Percentiles rank a stretch among this genome's conserved stretches.
These are phyloP conservation scores for Frankliniella fusca DNA, from an alignment of 2,888 invertebrate genomes.

Conservation along the genomic window DNA sequence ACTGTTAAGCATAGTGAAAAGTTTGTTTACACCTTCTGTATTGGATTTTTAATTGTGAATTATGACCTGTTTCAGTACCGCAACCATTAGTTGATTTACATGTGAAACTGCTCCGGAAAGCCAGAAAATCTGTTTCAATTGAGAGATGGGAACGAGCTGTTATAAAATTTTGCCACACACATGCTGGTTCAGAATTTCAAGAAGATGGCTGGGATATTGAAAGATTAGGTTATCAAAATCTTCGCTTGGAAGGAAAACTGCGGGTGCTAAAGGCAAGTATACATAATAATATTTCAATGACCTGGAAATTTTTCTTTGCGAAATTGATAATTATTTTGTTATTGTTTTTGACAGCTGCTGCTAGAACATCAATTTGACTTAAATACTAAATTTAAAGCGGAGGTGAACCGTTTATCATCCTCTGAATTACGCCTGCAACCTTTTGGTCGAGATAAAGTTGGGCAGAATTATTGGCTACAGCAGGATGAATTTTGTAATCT, in stretches of 20 bases:
- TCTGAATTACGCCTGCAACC: constrained; percentile 81
- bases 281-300: not conserved
- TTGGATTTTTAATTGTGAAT: constrained; percentile 25
- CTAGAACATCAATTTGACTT: constrained; percentile 93
- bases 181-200: constrained; percentile 55
- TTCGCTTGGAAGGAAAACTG: constrained; percentile 81
- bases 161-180: constrained; percentile 86
- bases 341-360: constrained; percentile 61
- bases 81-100: constrained; percentile 80
- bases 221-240: constrained; percentile 90
- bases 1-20: not conserved
- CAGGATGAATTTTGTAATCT: constrained; percentile 84
- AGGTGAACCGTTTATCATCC: constrained; percentile 72
- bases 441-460: constrained; percentile 84
- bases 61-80: constrained; percentile 61
- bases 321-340: constrained; percentile 37
- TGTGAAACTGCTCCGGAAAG: constrained; percentile 81
- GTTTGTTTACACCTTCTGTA: not conserved
- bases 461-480: constrained; percentile 91
- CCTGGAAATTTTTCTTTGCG: not conserved
- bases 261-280: constrained; percentile 76
- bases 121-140: constrained; percentile 72
- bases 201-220: constrained; percentile 96
- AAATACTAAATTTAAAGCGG: constrained; percentile 87
- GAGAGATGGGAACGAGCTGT: constrained; percentile 89